Percentiles rank a stretch among this genome's conserved stretches.
Evolutionary conservation across 2,113 vertebrate genomes (phyloP).

Genomic region (Leucoraja erinaceus): DNA sequence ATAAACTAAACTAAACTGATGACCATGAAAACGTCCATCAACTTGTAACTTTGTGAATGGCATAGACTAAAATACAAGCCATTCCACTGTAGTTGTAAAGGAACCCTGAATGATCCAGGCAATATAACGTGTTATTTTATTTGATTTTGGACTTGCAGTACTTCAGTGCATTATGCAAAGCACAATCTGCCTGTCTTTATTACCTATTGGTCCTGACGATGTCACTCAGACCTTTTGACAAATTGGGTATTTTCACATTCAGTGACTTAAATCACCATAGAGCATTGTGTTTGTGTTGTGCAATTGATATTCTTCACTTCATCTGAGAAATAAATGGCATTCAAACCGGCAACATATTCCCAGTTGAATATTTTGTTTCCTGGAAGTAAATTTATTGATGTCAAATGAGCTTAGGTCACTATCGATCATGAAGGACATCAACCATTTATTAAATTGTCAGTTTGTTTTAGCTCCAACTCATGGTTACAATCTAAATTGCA

Average conservation of each 20-base stretch:
- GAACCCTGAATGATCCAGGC: not conserved
- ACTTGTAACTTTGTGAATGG: not conserved
- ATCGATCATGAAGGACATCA: slow-evolving; percentile 30
- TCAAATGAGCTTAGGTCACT: slow-evolving; percentile 34
- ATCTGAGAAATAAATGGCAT: slow-evolving; percentile 33
- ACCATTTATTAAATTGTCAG: slow-evolving; percentile 35
- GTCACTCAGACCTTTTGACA: slow-evolving; percentile 22
- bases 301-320: slow-evolving; percentile 7
- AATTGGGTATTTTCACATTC: slow-evolving; percentile 35
- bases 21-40: not conserved
- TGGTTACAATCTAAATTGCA: not conserved
- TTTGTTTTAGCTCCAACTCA: not conserved
- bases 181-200: not conserved
- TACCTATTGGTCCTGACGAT: not conserved
- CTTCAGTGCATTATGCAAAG: not conserved
- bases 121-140: too few relatives aligned
- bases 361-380: slow-evolving; percentile 35
- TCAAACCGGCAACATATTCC: slow-evolving; percentile 17
- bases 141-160: not conserved
- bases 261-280: not conserved
- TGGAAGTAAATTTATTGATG: slow-evolving; percentile 30
- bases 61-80: not conserved
- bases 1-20: not conserved
- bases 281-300: slow-evolving; percentile 16
- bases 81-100: not conserved